Base-by-base conservation (phyloP, 2,797 vertebrate genomes). In the Takifugu ocellatus region DNA sequence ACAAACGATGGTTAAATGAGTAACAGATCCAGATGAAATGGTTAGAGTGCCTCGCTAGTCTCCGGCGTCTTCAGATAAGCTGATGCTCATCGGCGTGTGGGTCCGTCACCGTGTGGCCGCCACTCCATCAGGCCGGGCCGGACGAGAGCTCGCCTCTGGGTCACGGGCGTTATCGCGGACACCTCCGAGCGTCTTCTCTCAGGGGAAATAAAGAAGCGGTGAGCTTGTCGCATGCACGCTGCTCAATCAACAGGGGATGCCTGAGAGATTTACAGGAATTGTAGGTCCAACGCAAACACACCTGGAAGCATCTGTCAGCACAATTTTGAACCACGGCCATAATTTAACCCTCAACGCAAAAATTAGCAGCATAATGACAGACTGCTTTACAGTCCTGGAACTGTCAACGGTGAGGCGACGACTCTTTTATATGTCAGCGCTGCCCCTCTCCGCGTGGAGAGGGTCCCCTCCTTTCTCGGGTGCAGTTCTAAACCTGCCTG, bases 51-150 rank as follows among this genome's bases (percentile, higher is more conserved):
- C 21, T 6, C 31, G 5, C 39, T 31, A 51, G 43, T 17, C n/a
- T 7, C 4, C 15, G n/a, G n/a, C 5, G 1, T 17, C 14, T 42
- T 39, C 33, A 27, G 21, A 54, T 59, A 48, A 50, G 33, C 14
- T 43, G 25, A 64, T 44, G 43, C 3, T 44, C 43, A 49, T 49
- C 47, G 17, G 6, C 5, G 1, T 3, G 12, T 39, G 11, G 2
- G 26, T 16, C 43, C 47, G 12, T 12, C 11, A 49, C 33, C 39
- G 14, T 8, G 11, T 25, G 0, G 12, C n/a, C 6, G 36, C 10
- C 14, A 17, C 52, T 68, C 51, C 12, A 0, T 63, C 58, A 49
- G 47, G 43, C 49, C 47, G 59, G 47, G 43, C 49, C 47, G 59
- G 49, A 31, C 1, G 2, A 54, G 51, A 9, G 24, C 24, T 5